Percentiles rank a stretch among this genome's conserved stretches.
phyloP scores from a whole-genome alignment of 2,797 vertebrate genomes.

The Mycteria americana region DNA sequence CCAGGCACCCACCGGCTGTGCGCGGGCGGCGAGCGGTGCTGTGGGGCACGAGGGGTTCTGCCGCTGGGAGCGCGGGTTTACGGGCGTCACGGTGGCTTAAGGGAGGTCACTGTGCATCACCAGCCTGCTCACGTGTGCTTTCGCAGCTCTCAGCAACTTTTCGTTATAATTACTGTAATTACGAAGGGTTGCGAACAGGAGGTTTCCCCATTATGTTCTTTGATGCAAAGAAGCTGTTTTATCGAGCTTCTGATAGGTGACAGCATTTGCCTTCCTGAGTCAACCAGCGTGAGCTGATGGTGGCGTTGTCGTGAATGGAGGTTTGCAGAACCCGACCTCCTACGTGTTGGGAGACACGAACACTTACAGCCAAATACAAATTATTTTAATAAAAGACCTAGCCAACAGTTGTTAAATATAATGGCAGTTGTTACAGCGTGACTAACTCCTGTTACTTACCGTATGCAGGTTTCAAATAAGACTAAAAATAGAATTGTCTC shows the following conservation, averaged over 20 bases:
- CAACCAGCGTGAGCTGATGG: not conserved
- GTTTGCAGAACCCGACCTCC: not conserved
- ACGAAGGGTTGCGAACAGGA: not conserved
- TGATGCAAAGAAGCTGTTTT: not conserved
- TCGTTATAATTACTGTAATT: not conserved
- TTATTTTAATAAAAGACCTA: conserved; percentile 29
- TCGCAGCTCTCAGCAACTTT: not conserved
- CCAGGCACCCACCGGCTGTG: rapidly evolving
- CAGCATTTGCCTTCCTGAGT: not conserved
- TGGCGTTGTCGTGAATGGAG: rapidly evolving
- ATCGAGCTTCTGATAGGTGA: not conserved
- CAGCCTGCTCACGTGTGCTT: not conserved
- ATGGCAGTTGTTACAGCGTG: not conserved
- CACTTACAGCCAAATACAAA: not conserved
- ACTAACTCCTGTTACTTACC: not conserved
- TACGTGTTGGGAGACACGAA: not conserved
- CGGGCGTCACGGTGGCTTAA: rapidly evolving
- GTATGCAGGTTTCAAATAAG: not conserved
- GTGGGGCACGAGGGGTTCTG: not conserved
- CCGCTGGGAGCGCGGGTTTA: rapidly evolving
- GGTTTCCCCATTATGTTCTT: not conserved
- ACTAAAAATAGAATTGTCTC: not conserved
- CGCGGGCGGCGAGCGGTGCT: rapidly evolving
- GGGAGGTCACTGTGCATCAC: not conserved
- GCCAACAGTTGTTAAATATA: not conserved